Conservation (phyloP, 1,140 invertebrate genomes). For the Bicyclus anynana region DNA sequence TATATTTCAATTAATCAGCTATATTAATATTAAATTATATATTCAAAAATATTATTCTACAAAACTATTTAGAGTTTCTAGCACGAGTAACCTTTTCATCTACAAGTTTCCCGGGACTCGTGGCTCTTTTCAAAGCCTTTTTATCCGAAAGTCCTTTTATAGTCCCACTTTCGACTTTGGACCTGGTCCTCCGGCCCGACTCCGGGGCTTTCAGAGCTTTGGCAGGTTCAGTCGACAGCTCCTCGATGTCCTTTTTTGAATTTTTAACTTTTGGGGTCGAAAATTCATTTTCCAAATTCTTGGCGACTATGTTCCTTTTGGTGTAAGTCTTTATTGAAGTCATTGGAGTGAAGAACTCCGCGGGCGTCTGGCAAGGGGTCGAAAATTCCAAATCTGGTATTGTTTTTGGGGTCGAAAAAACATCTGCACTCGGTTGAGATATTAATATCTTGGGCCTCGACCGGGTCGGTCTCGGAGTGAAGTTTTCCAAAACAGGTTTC, state of each 20-base stretch:
- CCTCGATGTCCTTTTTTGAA: not conserved
- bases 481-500: slow-evolving; percentile 42
- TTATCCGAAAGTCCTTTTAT: slow-evolving; percentile 22
- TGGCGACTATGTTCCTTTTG: slow-evolving; percentile 40
- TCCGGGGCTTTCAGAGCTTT: not conserved
- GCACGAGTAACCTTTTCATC: slow-evolving; percentile 22
- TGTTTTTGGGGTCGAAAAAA: slow-evolving; percentile 24
- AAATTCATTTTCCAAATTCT: slow-evolving; percentile 56
- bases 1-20: too few relatives aligned
- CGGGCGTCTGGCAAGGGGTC: slow-evolving; percentile 14
- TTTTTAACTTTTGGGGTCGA: slow-evolving; percentile 32
- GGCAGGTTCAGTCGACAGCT: not conserved
- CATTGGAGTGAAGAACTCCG: slow-evolving; percentile 48
- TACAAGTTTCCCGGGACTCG: slow-evolving; percentile 47
- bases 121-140: slow-evolving; percentile 36
- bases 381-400: slow-evolving; percentile 12
- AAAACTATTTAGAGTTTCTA: too few relatives aligned
- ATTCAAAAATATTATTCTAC: too few relatives aligned
- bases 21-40: too few relatives aligned
- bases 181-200: slow-evolving; percentile 11
- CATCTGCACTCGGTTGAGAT: slow-evolving; percentile 22
- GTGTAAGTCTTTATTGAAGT: slow-evolving; percentile 47
- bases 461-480: slow-evolving; percentile 31
- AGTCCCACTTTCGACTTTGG: slow-evolving; percentile 17
- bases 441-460: slow-evolving; percentile 34